These are phyloP conservation scores for Anas platyrhynchos DNA, from an alignment of 2,113 vertebrate genomes.

Conservation along the genomic window DNA sequence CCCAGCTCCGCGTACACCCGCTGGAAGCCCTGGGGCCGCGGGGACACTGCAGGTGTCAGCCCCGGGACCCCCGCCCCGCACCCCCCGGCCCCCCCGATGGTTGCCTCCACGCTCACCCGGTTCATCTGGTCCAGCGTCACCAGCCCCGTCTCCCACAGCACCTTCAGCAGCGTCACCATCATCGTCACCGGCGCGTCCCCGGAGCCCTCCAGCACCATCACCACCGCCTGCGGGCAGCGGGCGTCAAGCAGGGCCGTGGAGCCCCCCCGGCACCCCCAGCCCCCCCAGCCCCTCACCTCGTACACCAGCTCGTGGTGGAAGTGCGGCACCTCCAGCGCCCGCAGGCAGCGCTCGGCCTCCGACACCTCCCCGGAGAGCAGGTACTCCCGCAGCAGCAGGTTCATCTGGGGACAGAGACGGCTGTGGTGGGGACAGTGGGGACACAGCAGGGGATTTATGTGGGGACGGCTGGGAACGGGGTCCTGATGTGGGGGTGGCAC, in stretches of 20 bases:
- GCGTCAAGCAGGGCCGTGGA: not conserved
- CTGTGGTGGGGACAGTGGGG: not conserved
- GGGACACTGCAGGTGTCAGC: too few relatives aligned
- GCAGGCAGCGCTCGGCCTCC: conserved; percentile 84
- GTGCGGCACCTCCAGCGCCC: conserved; percentile 88
- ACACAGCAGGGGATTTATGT: not conserved
- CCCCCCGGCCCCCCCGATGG: too few relatives aligned
- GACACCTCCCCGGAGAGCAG: conserved; percentile 83
- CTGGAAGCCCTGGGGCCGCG: conserved; percentile 78
- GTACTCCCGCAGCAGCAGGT: conserved; percentile 75
- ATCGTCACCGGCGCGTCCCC: conserved; percentile 79
- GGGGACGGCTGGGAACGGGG: not conserved
- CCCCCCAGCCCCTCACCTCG: conserved; percentile 73
- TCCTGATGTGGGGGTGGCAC: too few relatives aligned
- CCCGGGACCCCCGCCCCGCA: not conserved
- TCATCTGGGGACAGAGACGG: conserved; percentile 77
- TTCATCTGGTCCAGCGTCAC: conserved; percentile 92
- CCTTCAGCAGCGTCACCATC: conserved; percentile 85
- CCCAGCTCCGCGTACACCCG: conserved; percentile 85
- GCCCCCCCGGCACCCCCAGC: not conserved
- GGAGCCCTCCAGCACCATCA: conserved; percentile 87
- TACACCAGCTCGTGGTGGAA: conserved; percentile 92
- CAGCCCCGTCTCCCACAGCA: conserved; percentile 86
- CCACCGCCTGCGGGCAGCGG: conserved; percentile 70
- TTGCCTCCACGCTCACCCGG: conserved; percentile 66